Conservation (phyloP, 2,797 vertebrate species). For the Microctenopoma stevenorrisi region DNA sequence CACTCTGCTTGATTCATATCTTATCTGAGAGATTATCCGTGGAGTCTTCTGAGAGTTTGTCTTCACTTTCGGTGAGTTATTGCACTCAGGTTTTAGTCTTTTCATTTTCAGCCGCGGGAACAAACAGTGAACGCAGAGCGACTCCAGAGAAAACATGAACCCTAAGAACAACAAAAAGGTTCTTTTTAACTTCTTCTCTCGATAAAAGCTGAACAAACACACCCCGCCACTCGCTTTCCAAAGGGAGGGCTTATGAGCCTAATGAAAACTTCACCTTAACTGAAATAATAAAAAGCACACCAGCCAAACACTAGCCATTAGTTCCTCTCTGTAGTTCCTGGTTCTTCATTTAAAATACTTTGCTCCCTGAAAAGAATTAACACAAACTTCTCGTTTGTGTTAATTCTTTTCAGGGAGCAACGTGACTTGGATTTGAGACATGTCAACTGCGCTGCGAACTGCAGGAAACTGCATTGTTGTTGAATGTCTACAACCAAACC, state of each 20-base stretch:
- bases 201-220: conserved; percentile 92
- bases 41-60: conserved; percentile 69
- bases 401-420: conserved; percentile 47
- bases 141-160: conserved; percentile 86
- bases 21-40: conserved; percentile 71
- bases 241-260: conserved; percentile 71
- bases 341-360: conserved; percentile 38
- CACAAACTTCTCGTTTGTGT: not conserved
- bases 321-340: conserved; percentile 62
- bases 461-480: conserved; percentile 45
- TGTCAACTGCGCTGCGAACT: conserved; percentile 36
- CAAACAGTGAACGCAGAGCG: conserved; percentile 76
- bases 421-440: conserved; percentile 50
- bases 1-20: conserved; percentile 53
- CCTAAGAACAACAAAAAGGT: conserved; percentile 85
- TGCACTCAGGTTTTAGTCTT: conserved; percentile 67
- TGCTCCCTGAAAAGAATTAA: conserved; percentile 45
- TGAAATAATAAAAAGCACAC: conserved; percentile 80
- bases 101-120: conserved; percentile 72
- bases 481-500: conserved; percentile 28
- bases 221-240: conserved; percentile 78
- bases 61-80: conserved; percentile 78
- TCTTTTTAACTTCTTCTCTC: conserved; percentile 88
- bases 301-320: conserved; percentile 73
- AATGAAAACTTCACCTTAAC: conserved; percentile 83